These are phyloP conservation scores for Morpho helenor DNA, from an alignment of 2,888 invertebrate species.

Conservation along the genomic window DNA sequence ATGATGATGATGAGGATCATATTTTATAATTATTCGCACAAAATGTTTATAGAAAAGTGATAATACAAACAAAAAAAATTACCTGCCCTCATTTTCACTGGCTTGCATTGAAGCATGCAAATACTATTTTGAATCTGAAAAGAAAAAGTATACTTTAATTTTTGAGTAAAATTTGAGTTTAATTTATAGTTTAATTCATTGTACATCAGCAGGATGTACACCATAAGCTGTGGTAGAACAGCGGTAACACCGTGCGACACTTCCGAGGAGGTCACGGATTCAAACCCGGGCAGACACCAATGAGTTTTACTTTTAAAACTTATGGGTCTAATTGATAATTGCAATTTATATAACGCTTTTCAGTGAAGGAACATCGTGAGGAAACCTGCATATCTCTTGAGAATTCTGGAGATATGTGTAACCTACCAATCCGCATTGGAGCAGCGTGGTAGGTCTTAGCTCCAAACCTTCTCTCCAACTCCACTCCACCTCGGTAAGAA, in stretches of 20 bases:
- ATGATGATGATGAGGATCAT: too few relatives aligned
- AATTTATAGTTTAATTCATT: background rate
- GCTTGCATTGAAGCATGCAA: background rate
- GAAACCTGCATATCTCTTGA: too few relatives aligned
- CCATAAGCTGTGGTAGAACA: background rate
- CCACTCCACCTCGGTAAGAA: too few relatives aligned
- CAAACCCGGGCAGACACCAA: background rate
- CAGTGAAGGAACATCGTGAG: too few relatives aligned
- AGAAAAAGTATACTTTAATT: background rate
- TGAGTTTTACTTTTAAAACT: too few relatives aligned
- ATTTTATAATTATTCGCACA: background rate
- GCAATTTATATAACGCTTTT: too few relatives aligned
- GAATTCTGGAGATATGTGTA: too few relatives aligned
- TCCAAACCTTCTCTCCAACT: too few relatives aligned
- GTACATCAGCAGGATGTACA: too few relatives aligned
- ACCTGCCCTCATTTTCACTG: conserved; percentile 12
- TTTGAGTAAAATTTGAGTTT: background rate
- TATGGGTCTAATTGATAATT: too few relatives aligned
- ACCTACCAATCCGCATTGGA: too few relatives aligned
- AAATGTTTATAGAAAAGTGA: background rate
- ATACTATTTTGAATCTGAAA: background rate
- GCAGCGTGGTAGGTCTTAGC: too few relatives aligned
- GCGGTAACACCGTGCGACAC: background rate
- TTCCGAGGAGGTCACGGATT: background rate
- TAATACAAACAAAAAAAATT: background rate